These are phyloP conservation scores for Heliconius ethilla DNA, from an alignment of 2,888 invertebrate genomes.

Conservation along the genomic window DNA sequence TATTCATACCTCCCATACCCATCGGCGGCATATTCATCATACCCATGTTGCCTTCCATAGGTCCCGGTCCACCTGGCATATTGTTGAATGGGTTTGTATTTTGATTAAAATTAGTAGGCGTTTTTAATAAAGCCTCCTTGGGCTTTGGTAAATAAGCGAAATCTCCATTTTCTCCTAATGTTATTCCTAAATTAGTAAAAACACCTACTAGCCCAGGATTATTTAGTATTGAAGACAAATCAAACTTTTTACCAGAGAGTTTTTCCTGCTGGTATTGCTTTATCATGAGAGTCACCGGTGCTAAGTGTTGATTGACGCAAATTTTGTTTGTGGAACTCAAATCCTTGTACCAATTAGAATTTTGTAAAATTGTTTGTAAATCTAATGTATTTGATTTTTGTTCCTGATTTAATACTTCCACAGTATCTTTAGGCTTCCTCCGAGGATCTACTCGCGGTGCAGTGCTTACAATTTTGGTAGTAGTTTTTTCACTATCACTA, in stretches of 20 bases:
- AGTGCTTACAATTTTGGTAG: constrained; percentile 61
- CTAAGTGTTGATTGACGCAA: constrained; percentile 86
- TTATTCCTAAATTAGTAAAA: constrained; percentile 83
- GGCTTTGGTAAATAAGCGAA: constrained; percentile 76
- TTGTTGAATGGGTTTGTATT: constrained; percentile 64
- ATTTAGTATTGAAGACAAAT: constrained; percentile 75
- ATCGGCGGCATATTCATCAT: constrained; percentile 73
- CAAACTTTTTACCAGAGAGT: constrained; percentile 78
- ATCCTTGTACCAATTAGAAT: constrained; percentile 86
- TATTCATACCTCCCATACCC: constrained; percentile 71
- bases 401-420: constrained; percentile 58
- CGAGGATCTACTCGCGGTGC: constrained; percentile 76
- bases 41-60: constrained; percentile 70
- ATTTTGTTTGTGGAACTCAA: constrained; percentile 87
- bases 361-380: constrained; percentile 84
- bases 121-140: constrained; percentile 75
- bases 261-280: constrained; percentile 84
- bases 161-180: constrained; percentile 82
- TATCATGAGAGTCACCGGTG: constrained; percentile 82
- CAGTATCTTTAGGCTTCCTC: constrained; percentile 70
- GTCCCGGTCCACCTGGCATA: constrained; percentile 58
- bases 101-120: constrained; percentile 70
- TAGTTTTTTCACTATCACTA: constrained; percentile 81
- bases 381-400: constrained; percentile 72
- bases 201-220: constrained; percentile 82